Conservation (phyloP, 2,888 invertebrate genomes). For the Cheiracanthium punctorium region DNA sequence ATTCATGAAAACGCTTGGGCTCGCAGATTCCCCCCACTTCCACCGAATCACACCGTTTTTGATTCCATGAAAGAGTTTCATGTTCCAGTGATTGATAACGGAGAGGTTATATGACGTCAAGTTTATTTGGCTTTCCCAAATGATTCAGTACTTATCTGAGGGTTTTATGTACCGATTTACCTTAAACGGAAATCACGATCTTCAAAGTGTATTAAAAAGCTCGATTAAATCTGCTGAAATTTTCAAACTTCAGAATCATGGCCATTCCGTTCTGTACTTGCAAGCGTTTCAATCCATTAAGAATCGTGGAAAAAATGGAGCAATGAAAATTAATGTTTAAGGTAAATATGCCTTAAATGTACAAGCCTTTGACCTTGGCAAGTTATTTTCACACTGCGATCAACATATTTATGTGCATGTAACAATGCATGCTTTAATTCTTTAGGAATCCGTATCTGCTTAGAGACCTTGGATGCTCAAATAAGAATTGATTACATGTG, state of each 20-base stretch:
- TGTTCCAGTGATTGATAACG: too few species aligned
- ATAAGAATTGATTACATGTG: neutral
- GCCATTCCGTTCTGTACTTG: neutral
- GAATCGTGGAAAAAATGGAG: neutral
- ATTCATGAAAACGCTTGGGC: too few species aligned
- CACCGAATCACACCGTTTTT: too few species aligned
- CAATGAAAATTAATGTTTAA: neutral
- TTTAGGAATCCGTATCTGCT: neutral
- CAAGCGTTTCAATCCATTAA: neutral
- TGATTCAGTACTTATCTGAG: too few species aligned
- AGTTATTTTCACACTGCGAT: neutral
- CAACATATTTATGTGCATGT: neutral
- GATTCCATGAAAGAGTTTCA: too few species aligned
- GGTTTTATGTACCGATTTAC: too few species aligned
- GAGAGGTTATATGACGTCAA: too few species aligned
- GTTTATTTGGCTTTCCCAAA: too few species aligned
- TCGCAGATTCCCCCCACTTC: too few species aligned
- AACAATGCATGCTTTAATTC: neutral
- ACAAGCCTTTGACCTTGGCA: neutral
- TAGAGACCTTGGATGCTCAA: neutral
- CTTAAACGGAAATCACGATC: too few species aligned
- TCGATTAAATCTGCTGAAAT: too few species aligned
- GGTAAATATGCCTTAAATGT: neutral
- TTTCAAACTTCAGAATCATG: neutral
- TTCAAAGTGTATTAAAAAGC: too few species aligned